These are phyloP conservation scores for Gymnothorax javanicus DNA, from an alignment of 2,797 vertebrate species.

Conservation along the genomic window DNA sequence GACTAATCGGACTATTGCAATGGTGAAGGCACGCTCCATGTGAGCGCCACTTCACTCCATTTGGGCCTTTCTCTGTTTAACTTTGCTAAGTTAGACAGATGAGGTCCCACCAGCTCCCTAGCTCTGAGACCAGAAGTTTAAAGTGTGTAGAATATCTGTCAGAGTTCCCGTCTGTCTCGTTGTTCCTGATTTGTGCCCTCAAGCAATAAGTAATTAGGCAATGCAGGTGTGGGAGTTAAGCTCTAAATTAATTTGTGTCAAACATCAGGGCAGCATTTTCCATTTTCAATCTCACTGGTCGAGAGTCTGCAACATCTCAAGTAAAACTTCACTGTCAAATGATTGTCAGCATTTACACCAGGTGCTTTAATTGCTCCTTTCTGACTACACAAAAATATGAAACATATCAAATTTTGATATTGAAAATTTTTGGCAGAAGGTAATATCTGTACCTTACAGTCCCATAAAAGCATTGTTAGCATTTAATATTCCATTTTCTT, in stretches of 20 bases:
- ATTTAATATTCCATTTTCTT: not conserved
- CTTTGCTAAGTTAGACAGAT: not conserved
- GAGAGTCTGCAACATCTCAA: not conserved
- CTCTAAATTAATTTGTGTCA: conserved; percentile 10
- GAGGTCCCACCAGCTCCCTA: not conserved
- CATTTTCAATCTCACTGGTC: conserved; percentile 7
- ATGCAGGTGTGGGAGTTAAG: not conserved
- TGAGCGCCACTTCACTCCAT: not conserved
- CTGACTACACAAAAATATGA: not conserved
- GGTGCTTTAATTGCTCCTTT: conserved; percentile 2
- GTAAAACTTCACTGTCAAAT: not conserved
- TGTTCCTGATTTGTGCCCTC: not conserved
- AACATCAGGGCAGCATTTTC: not conserved
- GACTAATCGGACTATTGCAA: no score
- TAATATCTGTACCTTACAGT: not conserved
- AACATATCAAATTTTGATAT: not conserved
- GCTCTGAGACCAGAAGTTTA: not conserved
- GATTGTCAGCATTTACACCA: not conserved
- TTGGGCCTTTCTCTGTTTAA: not conserved
- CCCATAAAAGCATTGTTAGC: not conserved
- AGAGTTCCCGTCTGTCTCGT: not conserved
- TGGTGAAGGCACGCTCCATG: no score
- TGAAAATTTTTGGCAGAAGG: not conserved
- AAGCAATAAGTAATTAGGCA: not conserved
- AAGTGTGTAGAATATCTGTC: not conserved